phyloP scores from a whole-genome alignment of 2,113 vertebrate genomes.

The Cacatua alba region DNA sequence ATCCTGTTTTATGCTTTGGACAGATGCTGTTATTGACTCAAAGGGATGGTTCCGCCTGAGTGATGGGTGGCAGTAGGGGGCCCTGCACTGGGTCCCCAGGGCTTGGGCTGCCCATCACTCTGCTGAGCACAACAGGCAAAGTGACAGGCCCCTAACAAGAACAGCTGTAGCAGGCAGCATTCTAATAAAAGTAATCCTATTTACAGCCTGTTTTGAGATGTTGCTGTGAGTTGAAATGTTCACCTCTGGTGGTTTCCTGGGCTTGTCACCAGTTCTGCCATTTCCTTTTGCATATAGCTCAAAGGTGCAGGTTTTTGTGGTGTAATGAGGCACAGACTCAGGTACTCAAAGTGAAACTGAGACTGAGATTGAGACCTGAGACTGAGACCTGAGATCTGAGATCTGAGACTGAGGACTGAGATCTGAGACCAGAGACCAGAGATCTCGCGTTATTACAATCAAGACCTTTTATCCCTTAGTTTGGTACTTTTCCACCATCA shows the following conservation, averaged over 20 bases:
- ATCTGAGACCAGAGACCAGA: no score
- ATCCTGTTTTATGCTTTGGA: neutral
- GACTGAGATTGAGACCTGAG: no score
- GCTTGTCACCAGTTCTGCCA: neutral
- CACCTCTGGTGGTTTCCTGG: constrained; percentile 1
- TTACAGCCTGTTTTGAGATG: constrained; percentile 23
- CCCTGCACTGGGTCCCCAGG: neutral
- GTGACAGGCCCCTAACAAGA: constrained; percentile 27
- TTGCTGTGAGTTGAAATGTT: constrained; percentile 46
- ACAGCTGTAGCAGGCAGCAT: neutral
- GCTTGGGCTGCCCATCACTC: neutral
- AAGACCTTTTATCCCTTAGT: no score
- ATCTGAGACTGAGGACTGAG: no score
- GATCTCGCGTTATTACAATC: no score
- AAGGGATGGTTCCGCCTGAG: neutral
- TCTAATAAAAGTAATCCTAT: constrained; percentile 47
- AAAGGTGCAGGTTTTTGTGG: neutral
- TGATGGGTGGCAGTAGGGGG: neutral
- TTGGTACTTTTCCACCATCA: no score
- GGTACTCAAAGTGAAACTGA: no score
- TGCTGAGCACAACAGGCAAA: accelerated
- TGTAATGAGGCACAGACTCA: no score
- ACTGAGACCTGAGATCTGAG: no score
- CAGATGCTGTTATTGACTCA: accelerated
- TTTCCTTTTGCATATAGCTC: constrained; percentile 5